Evolutionary conservation across 2,113 vertebrate species (phyloP), one percentile per base, ranked within the genome.

Genomic region (Poeciliopsis retropinna): DNA sequence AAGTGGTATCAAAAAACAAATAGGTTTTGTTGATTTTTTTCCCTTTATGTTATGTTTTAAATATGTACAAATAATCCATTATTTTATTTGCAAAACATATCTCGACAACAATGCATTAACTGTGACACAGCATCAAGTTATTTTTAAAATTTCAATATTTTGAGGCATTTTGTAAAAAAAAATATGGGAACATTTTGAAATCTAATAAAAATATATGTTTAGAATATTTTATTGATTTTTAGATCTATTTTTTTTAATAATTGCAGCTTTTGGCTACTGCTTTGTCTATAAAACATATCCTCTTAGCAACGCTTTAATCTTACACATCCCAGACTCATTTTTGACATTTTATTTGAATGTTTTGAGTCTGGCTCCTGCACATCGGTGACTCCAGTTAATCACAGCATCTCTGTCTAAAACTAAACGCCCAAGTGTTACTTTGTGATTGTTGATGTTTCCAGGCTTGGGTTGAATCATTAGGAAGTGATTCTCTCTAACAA

Each of bases 391-490:
- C 64, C 67, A 75, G 85, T 70, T 27, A 12, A 66, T 79, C 28
- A 11, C 70, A 47, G 73, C 47, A 15, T 29, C 79, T 77, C 77
- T 65, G 64, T 73, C 70, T 72, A 75, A 83, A 80, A 84, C 86
- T 80, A 78, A 72, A 66, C 65, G 80, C 87, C 83, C 78, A 67
- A 86, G 88, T 91, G 90, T 87, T 74, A 87, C 78, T 91, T 85
- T 78, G 87, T 75, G 89, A 79, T 85, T 91, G 89, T 89, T 87
- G 90, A 91, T 92, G 83, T 90, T 86, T 88, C 90, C 84, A 89
- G 89, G 85, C 90, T 57, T 85, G 89, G 88, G 88, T 83, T 90
- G 90, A 82, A 92, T 93, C 91, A 92, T 93, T 92, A 92, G 89
- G 89, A 93, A 87, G 87, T 83, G 88, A 87, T 91, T 92, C 87